Evolutionary conservation across 2,888 invertebrate species (phyloP), one percentile per base, ranked within the genome.

Genomic region (Cistogaster globosa): DNA sequence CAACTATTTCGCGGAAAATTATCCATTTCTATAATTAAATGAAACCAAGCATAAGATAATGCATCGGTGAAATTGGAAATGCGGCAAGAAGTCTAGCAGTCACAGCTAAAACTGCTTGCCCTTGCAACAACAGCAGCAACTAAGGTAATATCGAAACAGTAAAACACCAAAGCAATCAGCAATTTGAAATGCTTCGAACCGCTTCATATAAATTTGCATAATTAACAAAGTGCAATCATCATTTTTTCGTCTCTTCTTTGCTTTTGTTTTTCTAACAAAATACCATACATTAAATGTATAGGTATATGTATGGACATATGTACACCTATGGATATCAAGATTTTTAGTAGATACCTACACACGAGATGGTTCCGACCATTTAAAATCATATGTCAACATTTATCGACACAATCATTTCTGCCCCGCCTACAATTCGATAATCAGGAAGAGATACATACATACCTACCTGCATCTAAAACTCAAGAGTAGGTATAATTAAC

Each of bases 31-130:
- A 88, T 90, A 91, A 91, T 91, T 90, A 91, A 90, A 87, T 88
- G 87, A 88, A 91, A 89, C 91, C 90, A 91, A 89, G 90, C 91
- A 88, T 87, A 86, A 87, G 88, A 87, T 72, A 87, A 90, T 88
- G 91, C 87, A 89, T 91, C 90, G 87, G 76, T 89, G 88, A 87
- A 87, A 88, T 87, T 86, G 87, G 87, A 88, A 90, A 90, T 90
- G 89, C 89, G 74, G 88, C 89, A 89, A 65, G 53, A 65, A 63
- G 38, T 36, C 63, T 57, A 38, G 18, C 62, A 68, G 53, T 14
- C 32, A 68, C 45, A 58, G 84, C 81, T 58, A 62, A 74, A 75
- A 68, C 62, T 62, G 14, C 51, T 45, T 65, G 12, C 26, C 53
- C 22, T 65, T 22, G 53, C 22, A 68, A 60, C 22, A 62, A 58